Conservation (phyloP, 2,888 invertebrate species). For the Melanophora roralis region DNA sequence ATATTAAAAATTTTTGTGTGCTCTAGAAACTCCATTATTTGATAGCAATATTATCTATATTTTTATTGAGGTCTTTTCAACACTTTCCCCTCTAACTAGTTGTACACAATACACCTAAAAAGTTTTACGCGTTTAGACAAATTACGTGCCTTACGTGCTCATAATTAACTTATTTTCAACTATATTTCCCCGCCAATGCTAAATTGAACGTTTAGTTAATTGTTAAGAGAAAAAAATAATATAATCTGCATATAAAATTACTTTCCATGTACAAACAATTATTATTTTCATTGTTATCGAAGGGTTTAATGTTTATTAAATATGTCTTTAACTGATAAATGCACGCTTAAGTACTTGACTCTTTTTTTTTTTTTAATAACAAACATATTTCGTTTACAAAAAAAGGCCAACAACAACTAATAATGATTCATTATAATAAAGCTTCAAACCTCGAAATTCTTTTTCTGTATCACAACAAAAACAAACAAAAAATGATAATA, state of each 20-base stretch:
- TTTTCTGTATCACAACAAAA: constrained; percentile 4
- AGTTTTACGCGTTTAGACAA: no score
- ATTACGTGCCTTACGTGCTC: constrained; percentile 39
- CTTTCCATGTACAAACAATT: constrained; percentile 4
- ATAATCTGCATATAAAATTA: constrained; percentile 22
- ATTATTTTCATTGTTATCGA: constrained; percentile 25
- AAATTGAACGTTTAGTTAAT: neutral
- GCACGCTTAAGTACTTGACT: constrained; percentile 41
- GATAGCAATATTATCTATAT: no score
- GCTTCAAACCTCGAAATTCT: constrained; percentile 29
- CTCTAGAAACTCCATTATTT: no score
- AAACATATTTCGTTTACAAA: neutral
- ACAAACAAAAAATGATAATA: no score
- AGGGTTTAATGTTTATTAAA: constrained; percentile 45
- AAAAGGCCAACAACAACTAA: constrained; percentile 14
- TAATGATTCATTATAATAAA: constrained; percentile 40
- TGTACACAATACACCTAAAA: no score
- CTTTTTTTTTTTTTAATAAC: constrained; percentile 1
- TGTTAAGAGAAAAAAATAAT: constrained; percentile 4
- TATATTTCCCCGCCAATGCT: constrained; percentile 14
- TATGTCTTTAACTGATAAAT: constrained; percentile 50
- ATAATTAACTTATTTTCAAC: constrained; percentile 1
- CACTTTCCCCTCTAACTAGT: neutral
- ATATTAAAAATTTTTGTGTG: no score
- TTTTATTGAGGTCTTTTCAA: no score